Conservation (phyloP, 1,140 invertebrate species). For the Cydia strobilella region DNA sequence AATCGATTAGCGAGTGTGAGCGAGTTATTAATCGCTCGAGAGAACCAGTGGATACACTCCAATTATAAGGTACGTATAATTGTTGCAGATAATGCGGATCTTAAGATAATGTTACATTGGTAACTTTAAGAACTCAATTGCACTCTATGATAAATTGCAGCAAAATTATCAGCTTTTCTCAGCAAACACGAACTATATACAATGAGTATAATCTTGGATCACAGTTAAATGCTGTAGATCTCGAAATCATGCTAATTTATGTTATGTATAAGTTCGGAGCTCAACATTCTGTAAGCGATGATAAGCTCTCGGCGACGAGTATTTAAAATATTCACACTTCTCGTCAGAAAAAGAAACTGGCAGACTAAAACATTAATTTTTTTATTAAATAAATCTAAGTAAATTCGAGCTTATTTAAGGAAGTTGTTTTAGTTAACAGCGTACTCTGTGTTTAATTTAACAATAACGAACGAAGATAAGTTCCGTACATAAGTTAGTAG, state of each 20-base stretch:
- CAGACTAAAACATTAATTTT: slow-evolving; percentile 10
- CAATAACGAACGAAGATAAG: background rate
- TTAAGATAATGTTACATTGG: too few relatives aligned
- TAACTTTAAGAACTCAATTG: too few relatives aligned
- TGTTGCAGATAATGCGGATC: too few relatives aligned
- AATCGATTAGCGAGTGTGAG: too few relatives aligned
- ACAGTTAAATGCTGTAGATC: background rate
- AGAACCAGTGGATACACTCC: too few relatives aligned
- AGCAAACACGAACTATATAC: too few relatives aligned
- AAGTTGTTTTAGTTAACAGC: slow-evolving; percentile 22
- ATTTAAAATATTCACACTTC: slow-evolving; percentile 62
- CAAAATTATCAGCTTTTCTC: too few relatives aligned
- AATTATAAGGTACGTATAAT: too few relatives aligned
- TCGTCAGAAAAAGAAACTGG: slow-evolving; percentile 41
- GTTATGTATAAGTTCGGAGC: background rate
- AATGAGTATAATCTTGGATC: background rate
- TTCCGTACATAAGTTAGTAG: background rate
- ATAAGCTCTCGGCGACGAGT: slow-evolving; percentile 52
- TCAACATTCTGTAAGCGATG: background rate
- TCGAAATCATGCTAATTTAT: too few relatives aligned
- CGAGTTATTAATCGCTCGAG: too few relatives aligned
- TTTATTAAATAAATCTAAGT: slow-evolving; percentile 11
- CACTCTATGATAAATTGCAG: too few relatives aligned
- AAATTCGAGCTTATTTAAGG: background rate
- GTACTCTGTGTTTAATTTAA: slow-evolving; percentile 1